These are phyloP conservation scores for Matsumyia berberina DNA, from an alignment of 2,888 invertebrate genomes.

Conservation along the genomic window DNA sequence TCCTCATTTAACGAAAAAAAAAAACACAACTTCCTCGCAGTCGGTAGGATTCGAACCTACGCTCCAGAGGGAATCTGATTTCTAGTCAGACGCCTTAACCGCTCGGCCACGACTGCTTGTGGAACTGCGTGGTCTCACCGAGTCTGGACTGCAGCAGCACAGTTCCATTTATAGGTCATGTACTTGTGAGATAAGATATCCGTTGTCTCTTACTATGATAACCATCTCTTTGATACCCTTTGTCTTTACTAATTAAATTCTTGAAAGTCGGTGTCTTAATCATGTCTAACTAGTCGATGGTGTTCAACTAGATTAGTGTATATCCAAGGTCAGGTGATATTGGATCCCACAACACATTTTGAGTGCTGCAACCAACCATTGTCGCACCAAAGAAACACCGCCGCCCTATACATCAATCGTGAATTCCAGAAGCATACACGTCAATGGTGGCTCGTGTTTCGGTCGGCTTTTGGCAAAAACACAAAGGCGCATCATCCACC, in stretches of 20 bases:
- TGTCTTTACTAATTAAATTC: too few species aligned
- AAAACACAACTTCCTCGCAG: too few species aligned
- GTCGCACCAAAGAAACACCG: too few species aligned
- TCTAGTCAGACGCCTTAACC: conserved; percentile 84
- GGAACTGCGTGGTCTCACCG: not conserved
- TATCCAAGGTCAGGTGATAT: conserved; percentile 12
- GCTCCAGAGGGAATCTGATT: conserved; percentile 83
- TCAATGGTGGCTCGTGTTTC: conserved; percentile 67
- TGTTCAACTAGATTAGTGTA: not conserved
- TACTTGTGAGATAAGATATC: too few species aligned
- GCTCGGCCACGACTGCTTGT: conserved; percentile 82
- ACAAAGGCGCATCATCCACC: conserved; percentile 53
- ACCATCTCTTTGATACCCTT: too few species aligned
- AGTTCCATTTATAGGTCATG: too few species aligned
- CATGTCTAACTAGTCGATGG: too few species aligned
- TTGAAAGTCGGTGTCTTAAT: too few species aligned
- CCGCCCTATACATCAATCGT: conserved; percentile 40
- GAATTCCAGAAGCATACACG: conserved; percentile 44
- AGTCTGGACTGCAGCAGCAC: not conserved
- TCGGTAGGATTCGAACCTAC: conserved; percentile 83
- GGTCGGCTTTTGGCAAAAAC: conserved; percentile 47
- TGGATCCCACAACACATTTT: not conserved
- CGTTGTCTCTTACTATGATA: too few species aligned
- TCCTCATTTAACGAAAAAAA: too few species aligned
- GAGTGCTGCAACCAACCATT: too few species aligned